Evolutionary conservation across 64 coral and sea anemone species (phyloP), one percentile per base, ranked within the genome.

Genomic region (Porites lutea): DNA sequence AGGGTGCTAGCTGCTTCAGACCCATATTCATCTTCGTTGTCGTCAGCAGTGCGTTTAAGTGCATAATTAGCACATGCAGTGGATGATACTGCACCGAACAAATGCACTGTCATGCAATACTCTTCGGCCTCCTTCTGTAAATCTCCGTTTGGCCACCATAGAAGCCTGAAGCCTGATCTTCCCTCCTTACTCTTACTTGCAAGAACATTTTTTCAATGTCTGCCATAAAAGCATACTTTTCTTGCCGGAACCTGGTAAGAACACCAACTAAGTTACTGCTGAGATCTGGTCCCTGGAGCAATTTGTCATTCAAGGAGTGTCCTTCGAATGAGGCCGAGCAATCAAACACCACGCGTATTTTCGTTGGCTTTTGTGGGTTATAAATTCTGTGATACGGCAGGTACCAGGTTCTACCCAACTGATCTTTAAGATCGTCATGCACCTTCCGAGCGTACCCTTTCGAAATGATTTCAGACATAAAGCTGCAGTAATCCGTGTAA

Each of bases 391-490:
- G 91, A 37, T 93, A 83, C 10, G 83, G 83, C 13, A 93, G 18
- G 61, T 93, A 93, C 92, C 85, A 93, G 27, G 27, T 37, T 37
- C 27, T 37, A 1, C 27, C 27, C 27, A 37, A 37, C 27, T 37
- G 27, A 37, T 37, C 27, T 37, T 37, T 37, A 37, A 37, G 27
- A 37, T 37, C 27, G 27, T 37, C 27, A 74, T 23, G 55, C n/a
- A 91, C 78, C 52, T 91, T 92, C 6, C 27, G 79, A 14, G 69
- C 79, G 48, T 85, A 92, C 2, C 90, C 79, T 19, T 86, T 92
- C 10, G 71, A 77, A 48, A 92, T 88, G 74, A 93, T 88, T 13
- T 93, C 78, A 19, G 77, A 64, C 92, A 89, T 75, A 65, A 87
- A 93, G 49, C 7, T 86, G 50, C 75, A 61, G 65, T 93, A 87